These are phyloP conservation scores for Bombus confusus DNA, from an alignment of 1,140 invertebrate species.

Conservation along the genomic window DNA sequence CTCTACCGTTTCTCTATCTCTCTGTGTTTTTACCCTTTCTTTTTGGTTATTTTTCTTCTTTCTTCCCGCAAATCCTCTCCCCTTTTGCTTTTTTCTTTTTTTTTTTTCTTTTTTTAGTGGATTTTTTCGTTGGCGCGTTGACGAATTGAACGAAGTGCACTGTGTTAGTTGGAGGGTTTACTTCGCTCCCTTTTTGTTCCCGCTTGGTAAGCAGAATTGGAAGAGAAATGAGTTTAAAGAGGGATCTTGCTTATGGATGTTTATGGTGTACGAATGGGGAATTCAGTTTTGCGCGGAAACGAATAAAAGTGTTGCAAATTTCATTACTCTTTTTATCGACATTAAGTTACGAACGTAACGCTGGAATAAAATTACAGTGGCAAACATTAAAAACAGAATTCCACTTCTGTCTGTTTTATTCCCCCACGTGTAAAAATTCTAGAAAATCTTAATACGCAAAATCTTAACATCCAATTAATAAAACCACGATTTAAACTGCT, in stretches of 20 bases:
- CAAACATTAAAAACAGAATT: background rate
- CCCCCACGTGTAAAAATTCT: background rate
- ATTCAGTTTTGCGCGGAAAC: no score
- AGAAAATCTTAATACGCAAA: background rate
- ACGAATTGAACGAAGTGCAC: background rate
- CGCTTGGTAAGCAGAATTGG: background rate
- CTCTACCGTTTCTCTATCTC: background rate
- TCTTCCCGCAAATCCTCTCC: background rate
- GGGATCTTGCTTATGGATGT: background rate
- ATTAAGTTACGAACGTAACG: background rate
- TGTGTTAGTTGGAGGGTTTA: background rate
- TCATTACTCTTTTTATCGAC: background rate
- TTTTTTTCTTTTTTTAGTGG: background rate
- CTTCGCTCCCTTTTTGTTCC: background rate
- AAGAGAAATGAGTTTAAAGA: background rate
- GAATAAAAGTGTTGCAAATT: no score
- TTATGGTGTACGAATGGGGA: no score
- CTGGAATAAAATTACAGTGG: no score
- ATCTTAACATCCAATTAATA: background rate
- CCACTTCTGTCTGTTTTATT: background rate
- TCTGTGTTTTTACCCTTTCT: no score
- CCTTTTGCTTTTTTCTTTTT: background rate
- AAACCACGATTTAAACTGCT: background rate
- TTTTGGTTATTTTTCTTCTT: background rate
- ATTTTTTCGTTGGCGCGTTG: background rate